Percentiles rank a stretch among this genome's conserved stretches.
phyloP scores from a whole-genome alignment of 2,797 vertebrate genomes.

The Sebastes matsubarae region DNA sequence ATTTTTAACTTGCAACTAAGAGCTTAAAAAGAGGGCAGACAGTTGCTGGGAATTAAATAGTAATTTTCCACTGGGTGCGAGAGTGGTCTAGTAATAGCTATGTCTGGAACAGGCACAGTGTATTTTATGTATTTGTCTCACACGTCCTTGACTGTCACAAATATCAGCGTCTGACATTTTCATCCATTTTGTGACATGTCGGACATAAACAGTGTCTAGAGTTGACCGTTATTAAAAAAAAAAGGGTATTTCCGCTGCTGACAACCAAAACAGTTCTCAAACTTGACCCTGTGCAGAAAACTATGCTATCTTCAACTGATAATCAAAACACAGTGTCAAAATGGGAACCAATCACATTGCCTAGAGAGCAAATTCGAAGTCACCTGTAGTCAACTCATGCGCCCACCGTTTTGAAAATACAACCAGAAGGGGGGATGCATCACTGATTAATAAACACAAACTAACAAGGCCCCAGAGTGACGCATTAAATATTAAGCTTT shows the following conservation, averaged over 20 bases:
- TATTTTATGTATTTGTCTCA: constrained; percentile 49
- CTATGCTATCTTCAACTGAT: constrained; percentile 13
- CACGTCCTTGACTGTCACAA: constrained; percentile 55
- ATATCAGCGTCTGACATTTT: constrained; percentile 56
- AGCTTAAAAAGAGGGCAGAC: constrained; percentile 57
- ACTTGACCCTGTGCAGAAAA: constrained; percentile 33
- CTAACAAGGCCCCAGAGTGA: constrained; percentile 15
- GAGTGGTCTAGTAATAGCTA: constrained; percentile 35
- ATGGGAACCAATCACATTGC: constrained; percentile 4
- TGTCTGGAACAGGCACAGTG: constrained; percentile 23
- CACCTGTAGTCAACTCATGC: neutral
- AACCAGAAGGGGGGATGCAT: constrained; percentile 7
- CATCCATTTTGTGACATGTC: constrained; percentile 31
- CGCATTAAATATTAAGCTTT: constrained; percentile 14
- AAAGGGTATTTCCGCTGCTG: constrained; percentile 26
- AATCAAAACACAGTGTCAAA: constrained; percentile 52
- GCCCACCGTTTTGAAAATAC: constrained; percentile 25
- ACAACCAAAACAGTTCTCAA: constrained; percentile 44
- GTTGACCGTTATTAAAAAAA: constrained; percentile 31
- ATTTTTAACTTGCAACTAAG: constrained; percentile 58
- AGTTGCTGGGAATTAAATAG: constrained; percentile 49
- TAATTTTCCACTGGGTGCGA: constrained; percentile 48
- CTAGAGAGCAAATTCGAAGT: constrained; percentile 19
- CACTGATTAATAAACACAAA: constrained; percentile 47
- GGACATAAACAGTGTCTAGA: constrained; percentile 50